phyloP scores from a whole-genome alignment of 2,888 invertebrate species.

The Ophion ventricosus region DNA sequence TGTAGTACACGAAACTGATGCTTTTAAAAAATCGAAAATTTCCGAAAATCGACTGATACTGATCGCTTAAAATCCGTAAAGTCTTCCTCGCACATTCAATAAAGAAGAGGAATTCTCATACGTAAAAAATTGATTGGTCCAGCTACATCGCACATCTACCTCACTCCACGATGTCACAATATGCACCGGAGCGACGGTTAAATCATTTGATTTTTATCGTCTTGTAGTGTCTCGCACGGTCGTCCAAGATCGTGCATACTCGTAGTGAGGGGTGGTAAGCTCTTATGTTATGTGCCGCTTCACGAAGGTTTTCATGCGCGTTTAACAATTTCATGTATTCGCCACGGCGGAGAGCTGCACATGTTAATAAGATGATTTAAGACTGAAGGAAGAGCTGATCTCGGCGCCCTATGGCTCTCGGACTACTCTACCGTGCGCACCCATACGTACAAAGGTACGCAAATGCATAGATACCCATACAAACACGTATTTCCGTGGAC shows the following conservation, averaged over 20 bases:
- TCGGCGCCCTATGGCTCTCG: conserved; percentile 41
- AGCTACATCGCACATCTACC: conserved; percentile 72
- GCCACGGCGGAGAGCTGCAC: conserved; percentile 68
- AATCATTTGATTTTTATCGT: conserved; percentile 75
- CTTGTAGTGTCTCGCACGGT: conserved; percentile 34
- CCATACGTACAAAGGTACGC: conserved; percentile 12
- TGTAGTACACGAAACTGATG: no score
- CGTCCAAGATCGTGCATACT: conserved; percentile 28
- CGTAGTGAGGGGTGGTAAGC: conserved; percentile 47
- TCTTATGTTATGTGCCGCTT: conserved; percentile 64
- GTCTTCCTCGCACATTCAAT: neutral
- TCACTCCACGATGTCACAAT: conserved; percentile 73
- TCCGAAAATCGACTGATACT: no score
- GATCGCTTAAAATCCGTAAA: no score
- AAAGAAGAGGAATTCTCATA: conserved; percentile 26
- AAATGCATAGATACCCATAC: conserved; percentile 22
- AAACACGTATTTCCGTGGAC: no score
- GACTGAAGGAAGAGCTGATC: conserved; percentile 66
- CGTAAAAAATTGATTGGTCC: conserved; percentile 72
- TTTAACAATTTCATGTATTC: conserved; percentile 75
- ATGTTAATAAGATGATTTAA: conserved; percentile 78
- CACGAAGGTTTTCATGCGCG: conserved; percentile 66
- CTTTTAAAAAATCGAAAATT: no score
- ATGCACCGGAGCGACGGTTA: conserved; percentile 72
- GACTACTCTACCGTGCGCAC: no score